Conservation (phyloP, 2,797 vertebrate genomes). For the Cyclura pinguis region DNA sequence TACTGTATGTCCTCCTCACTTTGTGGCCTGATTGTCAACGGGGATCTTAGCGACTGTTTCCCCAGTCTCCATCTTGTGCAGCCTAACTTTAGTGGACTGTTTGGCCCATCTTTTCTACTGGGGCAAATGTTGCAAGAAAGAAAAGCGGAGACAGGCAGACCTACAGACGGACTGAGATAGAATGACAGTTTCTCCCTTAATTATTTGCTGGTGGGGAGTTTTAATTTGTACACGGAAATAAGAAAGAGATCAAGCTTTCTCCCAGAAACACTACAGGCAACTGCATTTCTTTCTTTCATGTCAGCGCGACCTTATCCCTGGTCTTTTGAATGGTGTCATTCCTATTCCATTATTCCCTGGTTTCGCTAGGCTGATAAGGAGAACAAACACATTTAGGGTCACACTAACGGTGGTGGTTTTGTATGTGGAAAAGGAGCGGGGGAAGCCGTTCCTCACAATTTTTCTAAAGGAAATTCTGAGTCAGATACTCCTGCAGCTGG, state of each 20-base stretch:
- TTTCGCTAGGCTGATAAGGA: too few relatives aligned
- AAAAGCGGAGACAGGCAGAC: neutral
- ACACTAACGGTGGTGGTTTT: neutral
- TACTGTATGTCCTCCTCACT: too few relatives aligned
- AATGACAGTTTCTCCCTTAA: neutral
- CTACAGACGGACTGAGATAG: neutral
- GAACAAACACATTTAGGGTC: neutral
- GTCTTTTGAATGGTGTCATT: neutral
- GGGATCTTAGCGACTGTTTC: neutral
- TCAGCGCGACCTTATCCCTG: neutral
- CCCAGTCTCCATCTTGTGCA: neutral
- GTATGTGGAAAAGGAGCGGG: neutral
- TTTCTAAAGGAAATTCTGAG: constrained; percentile 43
- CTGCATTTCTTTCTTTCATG: neutral
- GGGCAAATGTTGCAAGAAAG: neutral
- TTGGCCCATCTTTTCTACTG: neutral
- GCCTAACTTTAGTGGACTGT: neutral
- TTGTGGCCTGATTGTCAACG: neutral
- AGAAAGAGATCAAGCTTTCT: neutral
- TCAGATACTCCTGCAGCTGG: constrained; percentile 62
- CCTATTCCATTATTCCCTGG: neutral
- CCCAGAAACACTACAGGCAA: neutral
- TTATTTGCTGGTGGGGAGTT: neutral
- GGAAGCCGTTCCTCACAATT: constrained; percentile 5
- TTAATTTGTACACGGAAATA: neutral